phyloP scores from a whole-genome alignment of 2,888 invertebrate species.

The Cryptus armator region DNA sequence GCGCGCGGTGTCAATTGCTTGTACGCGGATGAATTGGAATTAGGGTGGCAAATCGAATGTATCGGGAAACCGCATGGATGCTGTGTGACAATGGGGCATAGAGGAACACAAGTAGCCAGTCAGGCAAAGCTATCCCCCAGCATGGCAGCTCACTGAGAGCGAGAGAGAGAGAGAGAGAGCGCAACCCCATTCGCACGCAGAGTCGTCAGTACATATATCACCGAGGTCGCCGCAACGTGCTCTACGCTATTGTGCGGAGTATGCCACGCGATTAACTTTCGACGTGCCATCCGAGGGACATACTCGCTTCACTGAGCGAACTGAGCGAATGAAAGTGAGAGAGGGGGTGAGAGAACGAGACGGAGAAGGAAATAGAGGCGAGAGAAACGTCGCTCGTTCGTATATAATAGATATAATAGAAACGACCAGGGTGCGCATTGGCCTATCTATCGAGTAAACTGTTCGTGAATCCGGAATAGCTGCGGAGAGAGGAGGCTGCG shows the following conservation, averaged over 20 bases:
- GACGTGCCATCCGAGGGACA: constrained; percentile 51
- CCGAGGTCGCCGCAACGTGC: constrained; percentile 62
- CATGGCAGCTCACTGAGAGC: constrained; percentile 4
- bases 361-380: constrained; percentile 41
- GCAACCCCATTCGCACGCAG: constrained; percentile 40
- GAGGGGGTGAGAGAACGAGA: neutral
- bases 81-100: constrained; percentile 53
- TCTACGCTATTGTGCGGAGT: constrained; percentile 58
- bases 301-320: constrained; percentile 41
- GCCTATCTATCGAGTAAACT: constrained; percentile 66
- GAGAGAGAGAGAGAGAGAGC: too few species aligned
- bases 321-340: constrained; percentile 23
- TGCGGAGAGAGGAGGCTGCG: constrained; percentile 42
- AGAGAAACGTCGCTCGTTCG: constrained; percentile 60
- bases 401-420: constrained; percentile 68
- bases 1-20: constrained; percentile 61
- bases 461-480: constrained; percentile 69
- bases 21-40: constrained; percentile 66
- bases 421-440: constrained; percentile 62
- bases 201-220: constrained; percentile 66
- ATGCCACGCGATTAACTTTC: constrained; percentile 69
- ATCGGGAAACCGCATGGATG: constrained; percentile 67
- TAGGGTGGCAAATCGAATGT: constrained; percentile 69
- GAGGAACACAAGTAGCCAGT: constrained; percentile 50
- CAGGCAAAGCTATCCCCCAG: constrained; percentile 55